These are phyloP conservation scores for Callaeas wilsoni DNA, from an alignment of 2,113 vertebrate species.

Conservation along the genomic window DNA sequence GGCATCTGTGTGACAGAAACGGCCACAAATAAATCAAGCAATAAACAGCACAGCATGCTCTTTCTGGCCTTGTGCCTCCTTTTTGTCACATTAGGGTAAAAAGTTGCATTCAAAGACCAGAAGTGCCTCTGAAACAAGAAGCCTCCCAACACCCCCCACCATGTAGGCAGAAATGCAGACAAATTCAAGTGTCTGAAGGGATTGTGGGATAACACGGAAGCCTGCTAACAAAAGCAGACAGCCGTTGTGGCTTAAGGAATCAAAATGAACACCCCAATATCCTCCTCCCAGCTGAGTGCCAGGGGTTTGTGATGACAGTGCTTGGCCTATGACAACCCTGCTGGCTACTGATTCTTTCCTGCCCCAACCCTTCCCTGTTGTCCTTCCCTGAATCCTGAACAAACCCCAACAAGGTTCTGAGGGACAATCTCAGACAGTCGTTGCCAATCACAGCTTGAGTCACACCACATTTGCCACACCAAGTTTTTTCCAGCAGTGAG, in stretches of 20 bases:
- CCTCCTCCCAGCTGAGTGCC: neutral
- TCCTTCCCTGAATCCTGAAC: neutral
- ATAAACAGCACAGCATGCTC: slow-evolving; percentile 57
- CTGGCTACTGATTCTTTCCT: neutral
- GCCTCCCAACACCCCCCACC: neutral
- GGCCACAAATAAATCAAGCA: slow-evolving; percentile 60
- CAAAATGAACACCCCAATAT: neutral
- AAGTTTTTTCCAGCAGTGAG: neutral
- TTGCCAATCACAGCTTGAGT: neutral
- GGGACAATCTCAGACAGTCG: rapidly evolving
- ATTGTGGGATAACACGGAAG: slow-evolving; percentile 1
- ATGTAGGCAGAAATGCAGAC: slow-evolving; percentile 8
- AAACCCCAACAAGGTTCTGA: neutral
- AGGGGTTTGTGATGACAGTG: neutral
- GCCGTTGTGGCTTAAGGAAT: neutral
- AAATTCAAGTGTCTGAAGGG: slow-evolving; percentile 29
- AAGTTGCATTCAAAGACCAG: slow-evolving; percentile 41
- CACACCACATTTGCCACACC: neutral
- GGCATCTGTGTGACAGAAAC: slow-evolving; percentile 54
- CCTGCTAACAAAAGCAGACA: slow-evolving; percentile 43
- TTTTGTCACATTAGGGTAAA: slow-evolving; percentile 54
- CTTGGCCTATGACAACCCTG: neutral
- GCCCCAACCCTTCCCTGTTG: neutral
- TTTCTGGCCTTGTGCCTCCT: slow-evolving; percentile 57
- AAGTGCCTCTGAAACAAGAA: slow-evolving; percentile 14